Percentiles rank a stretch among this genome's conserved stretches.
Conservation (phyloP, 23 tunicate species). For the Botrylloides violaceus region DNA sequence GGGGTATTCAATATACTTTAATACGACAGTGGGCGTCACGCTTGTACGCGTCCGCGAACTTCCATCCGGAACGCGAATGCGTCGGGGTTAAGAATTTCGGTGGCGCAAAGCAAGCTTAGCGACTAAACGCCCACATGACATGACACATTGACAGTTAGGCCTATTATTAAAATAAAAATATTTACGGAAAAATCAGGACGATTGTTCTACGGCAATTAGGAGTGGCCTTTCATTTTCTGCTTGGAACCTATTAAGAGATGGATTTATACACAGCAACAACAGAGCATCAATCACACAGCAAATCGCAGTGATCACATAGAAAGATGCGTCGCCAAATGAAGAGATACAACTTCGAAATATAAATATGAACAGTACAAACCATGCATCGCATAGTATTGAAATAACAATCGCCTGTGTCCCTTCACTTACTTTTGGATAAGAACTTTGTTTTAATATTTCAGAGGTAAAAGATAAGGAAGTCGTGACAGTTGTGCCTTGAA, state of each 20-base stretch:
- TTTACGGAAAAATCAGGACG: too few species aligned
- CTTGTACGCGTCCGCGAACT: too few species aligned
- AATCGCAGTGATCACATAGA: not conserved
- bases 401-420: not conserved
- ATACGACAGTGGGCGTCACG: too few species aligned
- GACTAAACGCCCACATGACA: too few species aligned
- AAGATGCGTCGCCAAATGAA: not conserved
- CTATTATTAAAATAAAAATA: too few species aligned
- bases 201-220: too few species aligned
- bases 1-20: too few species aligned
- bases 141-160: too few species aligned
- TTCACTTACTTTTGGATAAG: not conserved
- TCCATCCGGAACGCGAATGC: too few species aligned
- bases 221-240: not conserved
- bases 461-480: not conserved
- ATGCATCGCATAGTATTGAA: not conserved
- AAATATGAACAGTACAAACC: not conserved
- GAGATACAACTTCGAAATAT: not conserved
- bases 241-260: not conserved
- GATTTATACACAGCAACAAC: not conserved
- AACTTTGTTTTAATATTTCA: not conserved
- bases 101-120: too few species aligned
- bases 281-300: not conserved
- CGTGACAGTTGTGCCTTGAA: not conserved
- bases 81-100: too few species aligned